These are phyloP conservation scores for Rhopalosiphum nymphaeae DNA, from an alignment of 2,888 invertebrate species.

Conservation along the genomic window DNA sequence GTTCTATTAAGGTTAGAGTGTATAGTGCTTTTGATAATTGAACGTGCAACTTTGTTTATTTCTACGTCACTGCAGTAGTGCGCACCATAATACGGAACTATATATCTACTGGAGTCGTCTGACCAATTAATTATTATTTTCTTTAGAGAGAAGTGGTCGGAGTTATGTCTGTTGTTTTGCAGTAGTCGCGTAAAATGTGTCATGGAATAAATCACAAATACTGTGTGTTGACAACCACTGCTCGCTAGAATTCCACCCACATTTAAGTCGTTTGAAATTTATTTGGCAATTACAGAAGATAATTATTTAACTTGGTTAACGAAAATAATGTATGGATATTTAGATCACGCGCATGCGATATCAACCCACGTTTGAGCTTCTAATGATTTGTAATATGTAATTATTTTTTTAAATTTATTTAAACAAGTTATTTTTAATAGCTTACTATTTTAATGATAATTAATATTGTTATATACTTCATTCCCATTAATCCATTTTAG, in stretches of 20 bases:
- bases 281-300: constrained; percentile 10
- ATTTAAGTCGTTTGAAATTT: constrained; percentile 17
- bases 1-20: constrained; percentile 13
- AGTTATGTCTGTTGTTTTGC: constrained; percentile 28
- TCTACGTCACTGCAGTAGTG: not conserved
- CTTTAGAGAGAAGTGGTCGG: not conserved
- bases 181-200: constrained; percentile 8
- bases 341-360: not conserved
- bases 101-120: not conserved
- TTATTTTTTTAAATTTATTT: not conserved
- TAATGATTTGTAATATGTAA: not conserved
- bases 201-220: constrained; percentile 30
- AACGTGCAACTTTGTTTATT: constrained; percentile 46
- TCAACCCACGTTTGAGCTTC: not conserved
- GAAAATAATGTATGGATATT: not conserved
- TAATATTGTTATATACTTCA: not conserved
- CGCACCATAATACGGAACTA: not conserved
- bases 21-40: constrained; percentile 29
- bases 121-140: constrained; percentile 57
- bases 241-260: constrained; percentile 19
- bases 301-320: constrained; percentile 35
- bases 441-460: not conserved
- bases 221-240: constrained; percentile 29
- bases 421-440: not conserved
- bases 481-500: not conserved